A percentile compares a stretch with the other conserved stretches of the same genome.
phyloP scores from a whole-genome alignment of 2,797 vertebrate species.

The Tinamus major region DNA sequence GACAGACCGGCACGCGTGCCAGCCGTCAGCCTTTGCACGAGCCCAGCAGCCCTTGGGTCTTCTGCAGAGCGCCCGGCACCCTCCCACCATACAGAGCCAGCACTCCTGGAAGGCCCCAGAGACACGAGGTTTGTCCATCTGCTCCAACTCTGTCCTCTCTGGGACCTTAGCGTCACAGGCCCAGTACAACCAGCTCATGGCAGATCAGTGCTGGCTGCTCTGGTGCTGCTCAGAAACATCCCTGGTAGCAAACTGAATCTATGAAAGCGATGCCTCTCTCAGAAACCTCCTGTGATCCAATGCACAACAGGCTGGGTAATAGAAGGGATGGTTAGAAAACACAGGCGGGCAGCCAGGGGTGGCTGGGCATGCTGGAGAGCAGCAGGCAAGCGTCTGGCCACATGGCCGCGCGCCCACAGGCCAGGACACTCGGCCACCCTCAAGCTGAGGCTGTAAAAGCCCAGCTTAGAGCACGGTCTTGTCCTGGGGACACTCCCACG shows the following conservation, averaged over 20 bases:
- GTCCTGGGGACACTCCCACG: fast-evolving
- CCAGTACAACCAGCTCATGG: background rate
- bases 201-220: too few relatives aligned
- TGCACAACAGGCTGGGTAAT: background rate
- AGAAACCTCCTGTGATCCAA: background rate
- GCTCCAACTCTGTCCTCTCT: background rate
- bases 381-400: too few relatives aligned
- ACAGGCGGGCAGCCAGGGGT: background rate
- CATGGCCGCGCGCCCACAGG: too few relatives aligned
- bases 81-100: background rate
- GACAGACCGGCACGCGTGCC: fast-evolving
- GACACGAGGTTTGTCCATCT: background rate
- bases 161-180: too few relatives aligned
- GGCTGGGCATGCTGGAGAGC: too few relatives aligned
- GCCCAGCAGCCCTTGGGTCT: background rate
- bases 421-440: too few relatives aligned
- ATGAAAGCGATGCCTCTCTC: background rate
- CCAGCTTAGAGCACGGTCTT: fast-evolving
- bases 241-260: background rate
- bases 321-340: background rate
- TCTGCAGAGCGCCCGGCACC: background rate
- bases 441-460: background rate
- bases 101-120: background rate
- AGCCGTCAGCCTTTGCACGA: background rate
- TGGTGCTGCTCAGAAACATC: background rate